These are phyloP conservation scores for Strigamia maritima DNA, from an alignment of 2,888 invertebrate species.

Conservation along the genomic window DNA sequence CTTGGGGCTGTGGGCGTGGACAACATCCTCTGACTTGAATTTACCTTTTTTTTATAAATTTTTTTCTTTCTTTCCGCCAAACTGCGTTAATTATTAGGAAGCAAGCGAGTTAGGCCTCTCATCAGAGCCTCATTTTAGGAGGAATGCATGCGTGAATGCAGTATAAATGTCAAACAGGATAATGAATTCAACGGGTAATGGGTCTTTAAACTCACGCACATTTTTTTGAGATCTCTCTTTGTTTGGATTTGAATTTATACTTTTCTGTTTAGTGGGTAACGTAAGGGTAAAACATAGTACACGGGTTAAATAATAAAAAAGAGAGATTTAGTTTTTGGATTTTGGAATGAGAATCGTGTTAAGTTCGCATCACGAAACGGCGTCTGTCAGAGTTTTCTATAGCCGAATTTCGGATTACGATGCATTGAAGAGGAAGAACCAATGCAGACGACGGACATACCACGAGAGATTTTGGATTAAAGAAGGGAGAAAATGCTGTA, in stretches of 20 bases:
- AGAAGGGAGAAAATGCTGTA: neutral
- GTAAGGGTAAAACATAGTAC: neutral
- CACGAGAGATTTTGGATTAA: conserved; percentile 21
- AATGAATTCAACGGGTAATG: conserved; percentile 24
- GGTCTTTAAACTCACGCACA: conserved; percentile 17
- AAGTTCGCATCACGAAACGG: conserved; percentile 17
- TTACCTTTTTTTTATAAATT: neutral
- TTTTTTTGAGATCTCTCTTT: neutral
- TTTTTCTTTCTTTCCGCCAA: conserved; percentile 6
- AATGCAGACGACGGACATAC: conserved; percentile 25
- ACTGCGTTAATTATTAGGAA: conserved; percentile 24
- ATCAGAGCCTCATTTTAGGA: conserved; percentile 8
- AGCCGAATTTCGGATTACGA: conserved; percentile 11
- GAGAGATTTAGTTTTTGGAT: neutral
- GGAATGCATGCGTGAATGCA: conserved; percentile 13
- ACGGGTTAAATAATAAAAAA: neutral
- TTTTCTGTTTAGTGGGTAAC: neutral
- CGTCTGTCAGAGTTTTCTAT: conserved; percentile 20
- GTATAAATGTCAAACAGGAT: conserved; percentile 27
- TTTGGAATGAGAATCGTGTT: conserved; percentile 18
- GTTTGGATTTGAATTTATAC: neutral
- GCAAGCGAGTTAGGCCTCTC: conserved; percentile 13
- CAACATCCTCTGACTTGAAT: conserved; percentile 12
- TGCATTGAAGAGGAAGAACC: conserved; percentile 20
- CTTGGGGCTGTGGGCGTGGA: conserved; percentile 10